These are phyloP conservation scores for Potamarius usumacintae DNA, from an alignment of 2,113 vertebrate species.

Conservation along the genomic window DNA sequence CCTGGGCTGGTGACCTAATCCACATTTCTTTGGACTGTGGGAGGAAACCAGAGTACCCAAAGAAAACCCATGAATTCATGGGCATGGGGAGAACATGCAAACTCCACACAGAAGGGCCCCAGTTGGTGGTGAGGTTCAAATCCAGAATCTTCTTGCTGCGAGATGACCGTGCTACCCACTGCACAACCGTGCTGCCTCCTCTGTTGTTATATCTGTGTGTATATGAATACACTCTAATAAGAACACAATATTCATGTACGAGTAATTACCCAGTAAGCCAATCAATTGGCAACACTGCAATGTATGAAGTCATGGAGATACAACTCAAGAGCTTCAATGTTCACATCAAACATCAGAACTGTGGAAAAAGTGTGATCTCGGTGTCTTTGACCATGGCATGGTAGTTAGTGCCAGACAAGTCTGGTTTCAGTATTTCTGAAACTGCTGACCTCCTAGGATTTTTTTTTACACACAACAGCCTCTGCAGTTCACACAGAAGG, in stretches of 20 bases:
- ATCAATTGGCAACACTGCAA: neutral
- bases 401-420: neutral
- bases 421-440: neutral
- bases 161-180: too few relatives aligned
- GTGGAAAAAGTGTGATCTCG: neutral
- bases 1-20: too few relatives aligned
- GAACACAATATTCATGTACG: neutral
- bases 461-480: neutral
- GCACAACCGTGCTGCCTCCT: too few relatives aligned
- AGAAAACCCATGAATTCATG: too few relatives aligned
- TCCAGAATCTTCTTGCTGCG: too few relatives aligned
- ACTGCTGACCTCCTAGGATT: neutral
- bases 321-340: neutral
- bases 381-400: neutral
- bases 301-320: neutral
- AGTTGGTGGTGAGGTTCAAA: too few relatives aligned
- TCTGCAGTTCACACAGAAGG: neutral
- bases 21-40: too few relatives aligned
- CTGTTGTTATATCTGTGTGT: too few relatives aligned
- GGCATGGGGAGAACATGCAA: too few relatives aligned
- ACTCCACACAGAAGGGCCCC: too few relatives aligned
- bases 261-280: neutral
- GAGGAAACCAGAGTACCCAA: too few relatives aligned
- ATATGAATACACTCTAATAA: neutral
- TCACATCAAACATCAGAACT: neutral